A percentile compares a stretch with the other conserved stretches of the same genome.
These are phyloP conservation scores for Porites rus DNA, from an alignment of 92 coral and sea anemone species.

Conservation along the genomic window DNA sequence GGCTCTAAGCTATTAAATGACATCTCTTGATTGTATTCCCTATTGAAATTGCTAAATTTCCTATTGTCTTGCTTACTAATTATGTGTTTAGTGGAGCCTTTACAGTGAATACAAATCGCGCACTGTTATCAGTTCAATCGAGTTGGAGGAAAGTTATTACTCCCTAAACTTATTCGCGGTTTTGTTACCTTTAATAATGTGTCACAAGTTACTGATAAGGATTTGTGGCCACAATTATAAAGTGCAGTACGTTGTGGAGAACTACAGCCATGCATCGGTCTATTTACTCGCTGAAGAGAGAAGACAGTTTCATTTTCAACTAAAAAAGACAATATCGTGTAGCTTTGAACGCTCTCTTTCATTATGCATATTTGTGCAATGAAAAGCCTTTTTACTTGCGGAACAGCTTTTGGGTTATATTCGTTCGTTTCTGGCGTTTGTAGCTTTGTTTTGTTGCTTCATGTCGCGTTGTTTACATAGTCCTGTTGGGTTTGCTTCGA, in stretches of 20 bases:
- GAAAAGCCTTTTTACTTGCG: background rate
- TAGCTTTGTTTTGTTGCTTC: constrained; percentile 13
- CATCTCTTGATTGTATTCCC: constrained; percentile 27
- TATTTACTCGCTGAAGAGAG: background rate
- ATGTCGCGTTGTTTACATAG: constrained; percentile 39
- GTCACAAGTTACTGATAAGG: constrained; percentile 34
- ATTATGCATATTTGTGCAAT: no score
- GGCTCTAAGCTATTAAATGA: constrained; percentile 1
- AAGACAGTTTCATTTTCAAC: no score
- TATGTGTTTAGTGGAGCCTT: constrained; percentile 23
- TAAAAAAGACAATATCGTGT: constrained; percentile 1
- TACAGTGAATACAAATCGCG: constrained; percentile 25
- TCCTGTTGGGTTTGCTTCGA: background rate
- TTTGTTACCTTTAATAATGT: constrained; percentile 26
- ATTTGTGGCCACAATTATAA: background rate
- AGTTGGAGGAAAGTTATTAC: background rate
- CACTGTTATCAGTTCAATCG: constrained; percentile 35
- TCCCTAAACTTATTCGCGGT: constrained; percentile 36
- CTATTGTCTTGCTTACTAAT: constrained; percentile 31
- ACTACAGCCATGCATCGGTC: background rate
- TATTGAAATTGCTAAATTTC: constrained; percentile 31
- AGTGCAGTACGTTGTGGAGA: background rate
- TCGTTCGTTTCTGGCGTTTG: background rate
- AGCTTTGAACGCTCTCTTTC: background rate
- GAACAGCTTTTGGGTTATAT: background rate